Percentiles rank a stretch among this genome's conserved stretches.
These are phyloP conservation scores for Agrochola lychnidis DNA, from an alignment of 2,888 invertebrate species.

Conservation along the genomic window DNA sequence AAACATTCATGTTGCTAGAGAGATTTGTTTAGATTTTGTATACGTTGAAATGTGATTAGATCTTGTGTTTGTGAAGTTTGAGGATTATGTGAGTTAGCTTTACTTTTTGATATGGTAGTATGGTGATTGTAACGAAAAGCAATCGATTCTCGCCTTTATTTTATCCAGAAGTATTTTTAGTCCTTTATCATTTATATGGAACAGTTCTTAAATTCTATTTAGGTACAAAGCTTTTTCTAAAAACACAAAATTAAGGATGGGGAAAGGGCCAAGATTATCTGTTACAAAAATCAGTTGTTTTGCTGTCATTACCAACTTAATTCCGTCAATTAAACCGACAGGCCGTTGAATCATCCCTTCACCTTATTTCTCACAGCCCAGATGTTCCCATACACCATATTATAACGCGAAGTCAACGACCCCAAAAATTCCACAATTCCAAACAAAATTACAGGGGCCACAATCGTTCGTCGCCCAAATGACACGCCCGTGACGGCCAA, in stretches of 20 bases:
- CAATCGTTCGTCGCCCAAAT: slow-evolving; percentile 89
- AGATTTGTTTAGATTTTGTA: slow-evolving; percentile 25
- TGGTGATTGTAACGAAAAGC: neutral
- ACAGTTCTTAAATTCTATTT: neutral
- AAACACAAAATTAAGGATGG: neutral
- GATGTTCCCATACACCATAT: slow-evolving; percentile 87
- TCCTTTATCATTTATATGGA: neutral
- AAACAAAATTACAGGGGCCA: slow-evolving; percentile 88
- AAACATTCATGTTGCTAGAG: slow-evolving; percentile 45
- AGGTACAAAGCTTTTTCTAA: neutral
- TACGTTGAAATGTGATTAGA: neutral
- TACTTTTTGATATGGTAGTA: neutral
- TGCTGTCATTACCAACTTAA: slow-evolving; percentile 31
- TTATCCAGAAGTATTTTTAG: neutral
- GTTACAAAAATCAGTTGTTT: slow-evolving; percentile 20
- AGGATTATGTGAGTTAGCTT: neutral
- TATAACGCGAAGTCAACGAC: slow-evolving; percentile 83
- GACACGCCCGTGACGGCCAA: slow-evolving; percentile 89
- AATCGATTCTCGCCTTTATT: neutral
- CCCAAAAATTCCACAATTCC: slow-evolving; percentile 85
- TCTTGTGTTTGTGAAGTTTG: neutral
- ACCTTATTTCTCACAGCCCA: slow-evolving; percentile 75
- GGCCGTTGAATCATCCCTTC: slow-evolving; percentile 55
- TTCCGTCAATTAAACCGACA: slow-evolving; percentile 47
- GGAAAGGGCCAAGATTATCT: neutral